Percentiles rank a stretch among this genome's conserved stretches.
Evolutionary conservation across 2,113 vertebrate genomes (phyloP).

Genomic region (Tretioscincus oriximinensis): DNA sequence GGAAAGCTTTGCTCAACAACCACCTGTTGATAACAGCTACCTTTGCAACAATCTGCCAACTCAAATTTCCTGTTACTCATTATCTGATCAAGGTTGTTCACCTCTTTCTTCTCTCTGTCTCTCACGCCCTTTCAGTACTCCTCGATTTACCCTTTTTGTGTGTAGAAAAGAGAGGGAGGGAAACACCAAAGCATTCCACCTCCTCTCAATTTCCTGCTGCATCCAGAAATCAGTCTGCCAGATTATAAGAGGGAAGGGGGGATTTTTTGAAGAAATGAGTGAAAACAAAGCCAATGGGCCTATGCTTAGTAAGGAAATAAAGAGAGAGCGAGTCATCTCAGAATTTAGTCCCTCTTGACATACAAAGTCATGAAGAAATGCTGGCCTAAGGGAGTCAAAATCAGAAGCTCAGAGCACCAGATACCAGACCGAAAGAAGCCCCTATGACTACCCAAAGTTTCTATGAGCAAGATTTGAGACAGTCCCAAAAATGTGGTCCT

Average conservation of each 20-base stretch:
- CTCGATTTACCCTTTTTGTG: background rate
- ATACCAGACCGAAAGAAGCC: background rate
- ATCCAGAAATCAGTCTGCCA: constrained; percentile 57
- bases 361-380: constrained; percentile 56
- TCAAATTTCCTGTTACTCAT: constrained; percentile 44
- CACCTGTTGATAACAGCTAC: constrained; percentile 16
- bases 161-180: background rate
- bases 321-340: constrained; percentile 50
- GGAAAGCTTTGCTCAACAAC: constrained; percentile 29
- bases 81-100: constrained; percentile 23
- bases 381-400: constrained; percentile 61
- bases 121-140: constrained; percentile 19
- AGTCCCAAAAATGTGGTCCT: constrained; percentile 60
- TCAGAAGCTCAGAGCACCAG: constrained; percentile 66
- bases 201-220: constrained; percentile 62
- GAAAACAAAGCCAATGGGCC: constrained; percentile 47
- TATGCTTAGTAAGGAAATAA: constrained; percentile 53
- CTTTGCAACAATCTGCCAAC: background rate
- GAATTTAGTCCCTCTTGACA: constrained; percentile 61
- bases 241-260: constrained; percentile 43
- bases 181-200: constrained; percentile 45
- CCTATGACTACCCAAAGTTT: constrained; percentile 31
- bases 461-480: constrained; percentile 57
- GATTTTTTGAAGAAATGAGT: constrained; percentile 59
- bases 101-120: constrained; percentile 37